These are phyloP conservation scores for Augochlorella aurata DNA, from an alignment of 2,888 invertebrate species.

Conservation along the genomic window DNA sequence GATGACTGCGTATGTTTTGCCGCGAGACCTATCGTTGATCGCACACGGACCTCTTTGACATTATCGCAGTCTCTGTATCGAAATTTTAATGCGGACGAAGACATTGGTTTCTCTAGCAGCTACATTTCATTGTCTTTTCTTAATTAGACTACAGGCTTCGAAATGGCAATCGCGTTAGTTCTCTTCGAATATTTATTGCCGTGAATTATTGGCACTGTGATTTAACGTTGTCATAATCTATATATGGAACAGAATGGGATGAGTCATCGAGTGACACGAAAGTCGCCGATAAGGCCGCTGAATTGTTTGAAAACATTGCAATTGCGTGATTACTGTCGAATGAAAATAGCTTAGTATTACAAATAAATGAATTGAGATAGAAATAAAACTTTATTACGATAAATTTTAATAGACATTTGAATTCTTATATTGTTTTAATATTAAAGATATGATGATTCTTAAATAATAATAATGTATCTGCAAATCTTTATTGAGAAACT, in stretches of 20 bases:
- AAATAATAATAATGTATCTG: background rate
- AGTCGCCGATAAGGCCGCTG: background rate
- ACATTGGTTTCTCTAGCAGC: background rate
- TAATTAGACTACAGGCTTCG: background rate
- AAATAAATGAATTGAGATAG: background rate
- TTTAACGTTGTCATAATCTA: background rate
- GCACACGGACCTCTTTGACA: background rate
- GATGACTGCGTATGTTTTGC: background rate
- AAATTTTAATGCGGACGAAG: background rate
- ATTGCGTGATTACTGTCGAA: background rate
- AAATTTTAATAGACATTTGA: no score
- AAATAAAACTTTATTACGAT: no score
- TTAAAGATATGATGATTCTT: background rate
- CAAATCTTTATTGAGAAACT: no score
- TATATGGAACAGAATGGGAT: background rate
- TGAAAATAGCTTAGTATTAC: background rate
- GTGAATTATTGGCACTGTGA: background rate
- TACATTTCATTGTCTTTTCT: background rate
- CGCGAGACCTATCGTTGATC: background rate
- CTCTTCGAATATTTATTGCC: background rate
- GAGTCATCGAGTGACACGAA: background rate
- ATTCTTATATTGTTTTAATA: no score
- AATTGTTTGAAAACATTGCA: background rate
- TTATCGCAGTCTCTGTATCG: background rate
- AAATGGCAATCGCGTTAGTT: no score